These are phyloP conservation scores for Nycticryphes semicollaris DNA, from an alignment of 2,113 vertebrate genomes.

Conservation along the genomic window DNA sequence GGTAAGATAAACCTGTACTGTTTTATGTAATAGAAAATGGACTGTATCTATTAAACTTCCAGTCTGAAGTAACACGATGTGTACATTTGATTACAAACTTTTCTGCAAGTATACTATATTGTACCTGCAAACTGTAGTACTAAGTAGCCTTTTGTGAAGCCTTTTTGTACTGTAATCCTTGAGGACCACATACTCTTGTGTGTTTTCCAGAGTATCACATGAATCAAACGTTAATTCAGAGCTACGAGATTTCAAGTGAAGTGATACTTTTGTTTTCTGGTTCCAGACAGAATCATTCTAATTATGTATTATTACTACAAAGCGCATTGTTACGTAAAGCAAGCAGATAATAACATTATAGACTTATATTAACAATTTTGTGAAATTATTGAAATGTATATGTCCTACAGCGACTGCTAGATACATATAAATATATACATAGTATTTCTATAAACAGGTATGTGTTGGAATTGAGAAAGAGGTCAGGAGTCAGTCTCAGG, in stretches of 20 bases:
- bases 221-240: neutral
- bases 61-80: neutral
- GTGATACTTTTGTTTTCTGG: neutral
- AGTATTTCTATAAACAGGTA: neutral
- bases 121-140: neutral
- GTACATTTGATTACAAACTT: neutral
- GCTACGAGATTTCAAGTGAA: neutral
- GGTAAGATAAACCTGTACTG: constrained; percentile 50
- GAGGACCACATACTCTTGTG: neutral
- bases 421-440: neutral
- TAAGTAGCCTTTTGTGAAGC: neutral
- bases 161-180: neutral
- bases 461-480: neutral
- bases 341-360: neutral
- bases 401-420: neutral
- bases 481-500: neutral
- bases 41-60: neutral
- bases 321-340: neutral
- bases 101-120: neutral
- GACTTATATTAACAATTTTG: neutral
- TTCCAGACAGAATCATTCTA: neutral
- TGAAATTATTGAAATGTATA: neutral
- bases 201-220: neutral
- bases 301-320: neutral
- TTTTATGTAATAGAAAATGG: neutral